Base-by-base conservation (phyloP, 1,140 invertebrate genomes). In the Heliconius melpomene region DNA sequence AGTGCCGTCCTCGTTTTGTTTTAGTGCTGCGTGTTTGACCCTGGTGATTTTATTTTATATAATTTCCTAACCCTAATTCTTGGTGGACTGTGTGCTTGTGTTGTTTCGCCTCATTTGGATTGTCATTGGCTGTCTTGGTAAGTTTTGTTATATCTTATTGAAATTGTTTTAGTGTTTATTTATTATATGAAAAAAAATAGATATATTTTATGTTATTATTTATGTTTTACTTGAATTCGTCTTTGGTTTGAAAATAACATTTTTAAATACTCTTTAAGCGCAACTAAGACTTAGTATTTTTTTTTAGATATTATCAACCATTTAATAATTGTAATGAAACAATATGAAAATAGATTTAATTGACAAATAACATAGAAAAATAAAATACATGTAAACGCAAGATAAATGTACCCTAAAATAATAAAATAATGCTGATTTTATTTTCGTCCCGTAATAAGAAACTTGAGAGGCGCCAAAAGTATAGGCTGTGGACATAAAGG, bases 41-140 rank as follows among this genome's bases (percentile, higher is more conserved):
- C 88, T 90, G 87, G 93, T 93, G 93, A 89, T 90, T 92, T 90
- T 86, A 86, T 91, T 92, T 91, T 90, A 88, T 90, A 91, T 87
- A 88, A 87, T 93, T 89, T 89, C 84, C 76, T 89, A 85, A 86
- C 80, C 86, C 87, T 83, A 79, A 82, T 83, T 85, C 84, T 87
- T 93, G 87, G 87, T 91, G 88, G 85, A 86, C 87, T 88, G 86
- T 89, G 86, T 92, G 88, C 85, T 91, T 91, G 88, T 92, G 87
- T 88, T 86, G 86, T 88, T 91, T 89, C 72, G 46, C 80, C 77
- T 82, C 76, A 72, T 90, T 93, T 92, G 92, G 92, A 94, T 94
- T 94, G 88, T 93, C 86, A 87, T 86, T 84, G 82, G 77, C 81
- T 77, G 79, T 84, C 75, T 87, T 90, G 90, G 92, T 94, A 85